phyloP scores from a whole-genome alignment of 1,140 invertebrate genomes.

The Drosophila aff. region DNA sequence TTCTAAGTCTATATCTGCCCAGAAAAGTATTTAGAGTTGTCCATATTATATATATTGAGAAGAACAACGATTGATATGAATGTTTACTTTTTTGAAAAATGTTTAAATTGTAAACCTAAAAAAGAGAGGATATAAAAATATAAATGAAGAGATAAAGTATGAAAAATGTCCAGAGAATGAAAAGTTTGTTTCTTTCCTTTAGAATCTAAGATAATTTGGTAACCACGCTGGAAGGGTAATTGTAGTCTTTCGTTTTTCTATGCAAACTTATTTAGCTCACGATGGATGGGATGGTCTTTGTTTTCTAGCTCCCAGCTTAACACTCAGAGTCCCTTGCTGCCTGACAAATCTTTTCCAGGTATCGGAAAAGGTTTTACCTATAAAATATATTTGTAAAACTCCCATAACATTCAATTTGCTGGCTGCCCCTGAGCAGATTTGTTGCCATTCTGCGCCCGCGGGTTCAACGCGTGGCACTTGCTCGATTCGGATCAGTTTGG shows the following conservation, averaged over 20 bases:
- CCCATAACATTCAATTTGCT: not conserved
- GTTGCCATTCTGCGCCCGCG: conserved; percentile 30
- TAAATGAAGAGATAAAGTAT: conserved; percentile 30
- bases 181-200: conserved; percentile 2
- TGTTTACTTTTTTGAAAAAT: conserved; percentile 70
- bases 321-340: too few species aligned
- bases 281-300: too few species aligned
- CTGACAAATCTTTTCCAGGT: not conserved
- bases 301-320: too few species aligned
- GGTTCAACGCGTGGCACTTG: conserved; percentile 57
- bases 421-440: conserved; percentile 36
- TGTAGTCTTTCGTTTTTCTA: too few species aligned
- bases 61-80: conserved; percentile 61
- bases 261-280: too few species aligned
- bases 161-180: conserved; percentile 28
- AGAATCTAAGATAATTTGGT: not conserved
- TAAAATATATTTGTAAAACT: not conserved
- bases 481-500: conserved; percentile 21
- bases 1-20: conserved; percentile 46
- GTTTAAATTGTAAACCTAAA: conserved; percentile 55
- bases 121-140: conserved; percentile 19
- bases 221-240: too few species aligned
- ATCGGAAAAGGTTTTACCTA: not conserved
- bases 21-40: conserved; percentile 58
- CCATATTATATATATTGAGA: conserved; percentile 59